phyloP scores from a whole-genome alignment of 2,113 vertebrate genomes.

The Numida meleagris region DNA sequence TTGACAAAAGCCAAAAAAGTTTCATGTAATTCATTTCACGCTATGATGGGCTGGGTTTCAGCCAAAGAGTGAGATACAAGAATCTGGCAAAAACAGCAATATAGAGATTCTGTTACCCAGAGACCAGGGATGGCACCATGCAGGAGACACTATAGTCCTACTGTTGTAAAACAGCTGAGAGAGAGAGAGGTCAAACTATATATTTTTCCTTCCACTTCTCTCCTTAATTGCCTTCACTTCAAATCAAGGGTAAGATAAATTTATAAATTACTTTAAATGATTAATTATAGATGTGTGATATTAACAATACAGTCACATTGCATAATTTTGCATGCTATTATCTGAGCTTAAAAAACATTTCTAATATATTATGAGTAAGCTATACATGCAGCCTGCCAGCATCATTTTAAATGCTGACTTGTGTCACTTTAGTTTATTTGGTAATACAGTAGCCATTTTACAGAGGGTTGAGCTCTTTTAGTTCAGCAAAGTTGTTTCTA shows the following conservation, averaged over 20 bases:
- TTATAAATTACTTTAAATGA: slow-evolving; percentile 79
- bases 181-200: slow-evolving; percentile 68
- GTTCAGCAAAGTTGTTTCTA: slow-evolving; percentile 32
- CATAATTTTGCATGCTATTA: slow-evolving; percentile 73
- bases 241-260: slow-evolving; percentile 81
- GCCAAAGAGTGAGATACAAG: slow-evolving; percentile 76
- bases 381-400: slow-evolving; percentile 28
- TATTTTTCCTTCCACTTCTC: slow-evolving; percentile 73
- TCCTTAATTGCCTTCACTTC: slow-evolving; percentile 79
- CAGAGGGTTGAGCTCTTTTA: slow-evolving; percentile 49
- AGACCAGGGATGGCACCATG: slow-evolving; percentile 71
- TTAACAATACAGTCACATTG: slow-evolving; percentile 65
- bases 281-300: slow-evolving; percentile 75
- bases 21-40: slow-evolving; percentile 81
- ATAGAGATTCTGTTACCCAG: slow-evolving; percentile 73
- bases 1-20: slow-evolving; percentile 79
- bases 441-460: slow-evolving; percentile 41
- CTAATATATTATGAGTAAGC: slow-evolving; percentile 49
- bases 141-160: slow-evolving; percentile 66
- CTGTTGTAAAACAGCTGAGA: slow-evolving; percentile 72
- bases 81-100: slow-evolving; percentile 76
- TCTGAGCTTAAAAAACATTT: slow-evolving; percentile 65
- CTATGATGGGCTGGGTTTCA: slow-evolving; percentile 77
- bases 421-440: slow-evolving; percentile 51
- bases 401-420: slow-evolving; percentile 47